Evolutionary conservation across 2,888 invertebrate species (phyloP), one percentile per base, ranked within the genome.

Genomic region (Auanema freiburgensis): DNA sequence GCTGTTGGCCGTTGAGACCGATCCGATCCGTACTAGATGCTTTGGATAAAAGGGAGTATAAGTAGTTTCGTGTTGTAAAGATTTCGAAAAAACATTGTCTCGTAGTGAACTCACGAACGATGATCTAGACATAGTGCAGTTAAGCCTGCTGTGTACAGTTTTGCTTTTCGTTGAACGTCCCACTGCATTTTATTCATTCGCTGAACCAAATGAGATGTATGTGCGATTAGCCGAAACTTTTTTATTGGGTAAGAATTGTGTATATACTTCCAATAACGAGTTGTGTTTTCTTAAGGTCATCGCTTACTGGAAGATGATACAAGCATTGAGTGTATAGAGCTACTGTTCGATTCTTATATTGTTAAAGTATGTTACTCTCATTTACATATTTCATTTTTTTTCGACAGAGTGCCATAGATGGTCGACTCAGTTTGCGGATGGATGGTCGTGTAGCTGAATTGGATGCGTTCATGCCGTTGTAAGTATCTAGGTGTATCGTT

Each of bases 391-490:
- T n/a, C 21, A n/a, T 23, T 14, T 55, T 24, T 59, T 59, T 57
- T n/a, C 24, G 62, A 24, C 43, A 42, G 21, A 44, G 59, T 10
- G 76, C 71, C 12, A 18, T 40, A 14, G 66, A 71, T 14, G 72
- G 70, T 8, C 65, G 68, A 14, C 62, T 81, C 10, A 57, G 41
- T 8, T 51, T 81, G 3, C 60, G 72, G 14, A 59, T 79, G 59
- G 63, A 59, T 12, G 57, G 65, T 16, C 68, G 71, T 51, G 65
- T 80, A 10, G 74, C 80, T 8, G 76, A 72, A 24, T 61, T 79
- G 16, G 81, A 81, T 52, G 75, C 79, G 5, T 81, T 81, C 59
- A 70, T 77, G 64, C 78, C 80, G 33, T 81, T 80, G 77, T 79
- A 41, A 60, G 71, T 62, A n/a, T 11, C 25, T n/a, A 16, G 10